Evolutionary conservation across 2,888 invertebrate species (phyloP).

Genomic region (Andrena fulva): DNA sequence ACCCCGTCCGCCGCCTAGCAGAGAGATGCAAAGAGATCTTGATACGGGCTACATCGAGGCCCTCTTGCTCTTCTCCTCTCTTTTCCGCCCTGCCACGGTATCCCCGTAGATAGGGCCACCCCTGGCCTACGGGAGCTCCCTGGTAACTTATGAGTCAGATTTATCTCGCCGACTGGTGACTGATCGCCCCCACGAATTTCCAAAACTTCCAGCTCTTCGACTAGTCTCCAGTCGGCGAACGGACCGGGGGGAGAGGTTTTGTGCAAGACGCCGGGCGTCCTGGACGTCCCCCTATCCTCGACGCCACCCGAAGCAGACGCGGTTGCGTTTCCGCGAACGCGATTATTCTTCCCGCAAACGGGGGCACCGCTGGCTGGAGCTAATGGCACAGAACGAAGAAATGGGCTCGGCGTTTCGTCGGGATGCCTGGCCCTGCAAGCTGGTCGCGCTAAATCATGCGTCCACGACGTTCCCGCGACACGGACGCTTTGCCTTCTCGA

Average conservation of each 20-base stretch:
- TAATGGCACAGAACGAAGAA: conserved; percentile 56
- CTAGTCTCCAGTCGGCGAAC: conserved; percentile 33
- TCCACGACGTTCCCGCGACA: conserved; percentile 17
- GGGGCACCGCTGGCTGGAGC: conserved; percentile 21
- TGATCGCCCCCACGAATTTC: conserved; percentile 79
- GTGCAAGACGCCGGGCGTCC: conserved; percentile 1
- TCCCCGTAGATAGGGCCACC: conserved; percentile 72
- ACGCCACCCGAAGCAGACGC: conserved; percentile 5
- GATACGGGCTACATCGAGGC: conserved; percentile 79
- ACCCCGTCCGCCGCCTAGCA: conserved; percentile 61
- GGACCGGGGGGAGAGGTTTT: conserved; percentile 1
- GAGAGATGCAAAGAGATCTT: conserved; percentile 84
- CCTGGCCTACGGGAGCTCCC: conserved; percentile 75
- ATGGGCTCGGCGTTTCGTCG: conserved; percentile 34
- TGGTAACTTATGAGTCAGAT: conserved; percentile 84
- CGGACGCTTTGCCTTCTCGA: background rate
- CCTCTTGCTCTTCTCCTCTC: conserved; percentile 62
- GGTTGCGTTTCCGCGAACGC: conserved; percentile 34
- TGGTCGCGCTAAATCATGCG: conserved; percentile 17
- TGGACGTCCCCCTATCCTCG: background rate
- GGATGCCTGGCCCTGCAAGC: conserved; percentile 4
- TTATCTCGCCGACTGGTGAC: conserved; percentile 82
- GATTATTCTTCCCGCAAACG: conserved; percentile 41
- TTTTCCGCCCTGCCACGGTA: conserved; percentile 63
- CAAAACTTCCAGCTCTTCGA: conserved; percentile 70